Conservation (phyloP, 2,797 vertebrate genomes). For the Neomorphus geoffroyi region DNA sequence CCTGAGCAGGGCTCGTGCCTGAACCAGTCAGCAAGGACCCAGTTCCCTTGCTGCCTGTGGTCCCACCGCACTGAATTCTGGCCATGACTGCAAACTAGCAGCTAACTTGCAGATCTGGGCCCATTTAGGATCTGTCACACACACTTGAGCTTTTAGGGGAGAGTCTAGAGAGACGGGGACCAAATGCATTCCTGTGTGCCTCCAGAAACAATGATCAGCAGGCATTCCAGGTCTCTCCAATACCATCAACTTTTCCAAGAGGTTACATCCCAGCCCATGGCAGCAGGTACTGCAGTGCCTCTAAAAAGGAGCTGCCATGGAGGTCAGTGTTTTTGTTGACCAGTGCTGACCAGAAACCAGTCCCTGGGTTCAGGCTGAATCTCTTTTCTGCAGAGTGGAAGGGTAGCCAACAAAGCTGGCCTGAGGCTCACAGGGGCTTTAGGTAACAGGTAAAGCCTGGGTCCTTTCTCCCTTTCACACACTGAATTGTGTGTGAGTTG, state of each 20-base stretch:
- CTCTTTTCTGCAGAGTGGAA: rapidly evolving
- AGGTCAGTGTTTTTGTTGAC: background rate
- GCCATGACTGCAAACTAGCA: background rate
- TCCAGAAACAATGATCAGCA: background rate
- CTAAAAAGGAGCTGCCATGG: background rate
- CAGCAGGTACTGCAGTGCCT: background rate
- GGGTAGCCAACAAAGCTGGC: background rate
- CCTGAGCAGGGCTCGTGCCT: background rate
- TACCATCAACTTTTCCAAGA: rapidly evolving
- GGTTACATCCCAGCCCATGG: rapidly evolving
- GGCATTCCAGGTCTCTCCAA: background rate
- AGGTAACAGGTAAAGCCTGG: background rate
- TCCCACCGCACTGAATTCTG: rapidly evolving
- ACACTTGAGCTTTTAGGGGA: background rate
- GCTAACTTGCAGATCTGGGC: background rate
- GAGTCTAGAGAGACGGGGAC: background rate
- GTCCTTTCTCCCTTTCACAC: background rate
- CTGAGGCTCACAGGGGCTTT: background rate
- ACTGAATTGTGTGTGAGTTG: background rate
- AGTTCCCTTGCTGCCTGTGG: background rate
- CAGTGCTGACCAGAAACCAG: rapidly evolving
- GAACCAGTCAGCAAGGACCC: background rate
- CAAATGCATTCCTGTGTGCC: background rate
- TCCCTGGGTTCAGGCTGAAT: background rate
- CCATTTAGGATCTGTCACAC: background rate